Conservation (phyloP, 2,113 vertebrate species). For the Eudyptes chrysolophus region DNA sequence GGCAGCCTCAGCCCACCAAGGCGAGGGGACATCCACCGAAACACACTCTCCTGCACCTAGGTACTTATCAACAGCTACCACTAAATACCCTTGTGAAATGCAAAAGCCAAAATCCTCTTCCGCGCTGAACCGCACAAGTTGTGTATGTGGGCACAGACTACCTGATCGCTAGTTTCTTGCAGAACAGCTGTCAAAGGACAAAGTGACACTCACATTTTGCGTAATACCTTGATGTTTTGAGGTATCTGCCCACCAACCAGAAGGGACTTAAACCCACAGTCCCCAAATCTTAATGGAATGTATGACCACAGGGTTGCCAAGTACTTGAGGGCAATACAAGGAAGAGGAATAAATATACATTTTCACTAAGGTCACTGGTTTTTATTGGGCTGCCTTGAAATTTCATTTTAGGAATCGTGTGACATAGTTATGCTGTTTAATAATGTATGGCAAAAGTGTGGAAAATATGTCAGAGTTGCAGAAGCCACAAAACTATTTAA, state of each 20-base stretch:
- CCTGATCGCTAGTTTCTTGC: neutral
- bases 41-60: neutral
- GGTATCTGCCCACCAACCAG: neutral
- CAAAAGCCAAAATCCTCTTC: neutral
- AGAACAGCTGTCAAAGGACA: neutral
- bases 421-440: neutral
- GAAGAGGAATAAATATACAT: neutral
- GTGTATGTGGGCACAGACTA: neutral
- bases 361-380: neutral
- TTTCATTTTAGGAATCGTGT: neutral
- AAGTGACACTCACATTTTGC: neutral
- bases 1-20: neutral
- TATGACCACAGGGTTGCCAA: neutral
- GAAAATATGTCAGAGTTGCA: neutral
- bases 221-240: neutral
- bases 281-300: neutral
- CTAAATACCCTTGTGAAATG: neutral
- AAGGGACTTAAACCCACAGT: neutral
- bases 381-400: neutral
- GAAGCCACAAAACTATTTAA: neutral
- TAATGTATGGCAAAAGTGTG: neutral
- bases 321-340: neutral
- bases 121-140: accelerated
- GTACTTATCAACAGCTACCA: neutral
- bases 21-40: neutral